phyloP scores from a whole-genome alignment of 2,888 invertebrate species.

The Argyresthia albistria region DNA sequence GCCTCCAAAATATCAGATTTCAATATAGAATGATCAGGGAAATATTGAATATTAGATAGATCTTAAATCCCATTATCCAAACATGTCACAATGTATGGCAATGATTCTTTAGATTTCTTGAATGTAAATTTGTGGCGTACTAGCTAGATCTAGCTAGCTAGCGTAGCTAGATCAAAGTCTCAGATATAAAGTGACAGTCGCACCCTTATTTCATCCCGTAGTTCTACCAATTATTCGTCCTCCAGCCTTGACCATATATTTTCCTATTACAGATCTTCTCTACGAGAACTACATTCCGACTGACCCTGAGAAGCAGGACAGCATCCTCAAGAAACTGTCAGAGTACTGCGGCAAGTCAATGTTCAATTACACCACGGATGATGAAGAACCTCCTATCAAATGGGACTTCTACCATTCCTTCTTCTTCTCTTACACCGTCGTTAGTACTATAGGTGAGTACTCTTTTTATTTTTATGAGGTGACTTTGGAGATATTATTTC shows the following conservation, averaged over 20 bases:
- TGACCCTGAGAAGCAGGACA: constrained; percentile 65
- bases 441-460: constrained; percentile 88
- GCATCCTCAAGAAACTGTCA: constrained; percentile 74
- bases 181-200: neutral
- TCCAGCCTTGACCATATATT: neutral
- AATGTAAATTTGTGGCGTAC: too few species aligned
- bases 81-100: too few species aligned
- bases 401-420: constrained; percentile 95
- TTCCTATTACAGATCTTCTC: constrained; percentile 70
- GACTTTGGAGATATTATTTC: too few species aligned
- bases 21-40: too few species aligned
- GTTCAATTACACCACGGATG: constrained; percentile 74
- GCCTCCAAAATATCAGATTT: too few species aligned
- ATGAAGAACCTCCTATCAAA: constrained; percentile 72
- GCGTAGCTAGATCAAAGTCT: too few species aligned
- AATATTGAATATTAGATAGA: too few species aligned
- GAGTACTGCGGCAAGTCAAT: constrained; percentile 84
- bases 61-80: too few species aligned
- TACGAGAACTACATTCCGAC: constrained; percentile 71
- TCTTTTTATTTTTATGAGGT: neutral
- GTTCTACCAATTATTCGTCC: neutral
- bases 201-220: neutral
- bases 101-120: too few species aligned
- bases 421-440: constrained; percentile 92
- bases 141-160: too few species aligned